Conservation (phyloP, 2,888 invertebrate species). For the Idaea biselata region DNA sequence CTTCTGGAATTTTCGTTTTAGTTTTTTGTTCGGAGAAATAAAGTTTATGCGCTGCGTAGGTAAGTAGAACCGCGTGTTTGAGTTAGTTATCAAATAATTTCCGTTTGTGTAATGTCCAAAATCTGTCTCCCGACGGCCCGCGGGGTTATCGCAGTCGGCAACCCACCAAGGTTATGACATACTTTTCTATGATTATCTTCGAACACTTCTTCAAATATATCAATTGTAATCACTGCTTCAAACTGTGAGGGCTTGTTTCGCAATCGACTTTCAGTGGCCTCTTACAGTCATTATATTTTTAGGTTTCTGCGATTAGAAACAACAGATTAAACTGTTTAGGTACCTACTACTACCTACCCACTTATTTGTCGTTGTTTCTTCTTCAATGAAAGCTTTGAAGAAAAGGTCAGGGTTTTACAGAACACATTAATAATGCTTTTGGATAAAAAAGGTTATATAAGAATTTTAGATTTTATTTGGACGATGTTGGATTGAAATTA, state of each 20-base stretch:
- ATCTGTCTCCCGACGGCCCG: constrained; percentile 56
- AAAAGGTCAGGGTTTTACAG: too few relatives aligned
- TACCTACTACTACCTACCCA: too few relatives aligned
- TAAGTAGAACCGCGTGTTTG: background rate
- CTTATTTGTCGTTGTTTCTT: too few relatives aligned
- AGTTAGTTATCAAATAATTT: constrained; percentile 30
- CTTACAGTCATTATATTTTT: background rate
- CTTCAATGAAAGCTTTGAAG: too few relatives aligned
- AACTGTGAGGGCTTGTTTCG: background rate
- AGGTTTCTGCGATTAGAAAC: background rate
- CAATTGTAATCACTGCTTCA: constrained; percentile 14
- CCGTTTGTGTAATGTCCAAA: constrained; percentile 61
- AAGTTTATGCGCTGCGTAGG: too few relatives aligned
- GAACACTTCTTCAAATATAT: constrained; percentile 14
- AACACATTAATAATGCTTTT: too few relatives aligned
- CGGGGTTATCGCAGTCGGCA: constrained; percentile 64
- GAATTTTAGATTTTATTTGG: too few relatives aligned
- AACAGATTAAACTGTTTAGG: too few relatives aligned
- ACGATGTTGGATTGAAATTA: too few relatives aligned
- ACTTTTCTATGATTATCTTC: constrained; percentile 58
- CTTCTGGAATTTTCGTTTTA: too few relatives aligned
- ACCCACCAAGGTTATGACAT: constrained; percentile 73
- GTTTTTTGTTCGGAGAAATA: too few relatives aligned
- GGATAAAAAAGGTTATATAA: too few relatives aligned
- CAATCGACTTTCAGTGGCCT: background rate